Conservation (phyloP, 2,888 invertebrate genomes). For the Noctuana brunneofusca region DNA sequence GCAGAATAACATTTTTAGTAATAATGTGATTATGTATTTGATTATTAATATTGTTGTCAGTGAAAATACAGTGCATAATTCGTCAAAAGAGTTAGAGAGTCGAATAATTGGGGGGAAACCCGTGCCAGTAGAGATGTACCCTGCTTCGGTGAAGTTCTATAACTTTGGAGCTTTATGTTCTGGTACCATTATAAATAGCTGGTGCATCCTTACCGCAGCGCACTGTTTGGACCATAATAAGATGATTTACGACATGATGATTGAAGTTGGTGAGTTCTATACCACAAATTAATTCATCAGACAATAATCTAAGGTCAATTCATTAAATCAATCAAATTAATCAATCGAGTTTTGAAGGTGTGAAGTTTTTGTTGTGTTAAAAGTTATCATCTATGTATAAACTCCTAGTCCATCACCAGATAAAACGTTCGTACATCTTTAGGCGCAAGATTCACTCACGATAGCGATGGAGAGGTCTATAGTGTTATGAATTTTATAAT, state of each 20-base stretch:
- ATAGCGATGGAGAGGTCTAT: constrained; percentile 48
- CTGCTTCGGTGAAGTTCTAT: constrained; percentile 57
- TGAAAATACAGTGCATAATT: constrained; percentile 16
- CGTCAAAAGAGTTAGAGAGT: constrained; percentile 32
- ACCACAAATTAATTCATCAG: too few species aligned
- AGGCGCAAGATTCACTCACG: constrained; percentile 60
- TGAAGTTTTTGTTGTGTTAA: too few species aligned
- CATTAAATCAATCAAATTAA: too few species aligned
- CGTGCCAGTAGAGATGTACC: constrained; percentile 50
- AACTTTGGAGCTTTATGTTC: constrained; percentile 60
- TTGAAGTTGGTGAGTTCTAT: constrained; percentile 58
- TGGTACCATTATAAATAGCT: constrained; percentile 60
- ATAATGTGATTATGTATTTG: constrained; percentile 11
- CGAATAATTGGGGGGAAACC: constrained; percentile 59
- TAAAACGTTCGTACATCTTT: not conserved
- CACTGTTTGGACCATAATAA: constrained; percentile 62
- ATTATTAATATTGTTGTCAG: constrained; percentile 26
- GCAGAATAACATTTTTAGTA: not conserved
- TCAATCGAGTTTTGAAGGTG: too few species aligned
- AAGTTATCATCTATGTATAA: too few species aligned
- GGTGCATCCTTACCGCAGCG: constrained; percentile 60
- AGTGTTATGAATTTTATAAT: constrained; percentile 45
- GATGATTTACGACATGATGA: constrained; percentile 49
- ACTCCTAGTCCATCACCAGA: not conserved
- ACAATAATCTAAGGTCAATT: too few species aligned